Base-by-base conservation (phyloP, 2,113 vertebrate genomes). In the Bostrychus sinensis region DNA sequence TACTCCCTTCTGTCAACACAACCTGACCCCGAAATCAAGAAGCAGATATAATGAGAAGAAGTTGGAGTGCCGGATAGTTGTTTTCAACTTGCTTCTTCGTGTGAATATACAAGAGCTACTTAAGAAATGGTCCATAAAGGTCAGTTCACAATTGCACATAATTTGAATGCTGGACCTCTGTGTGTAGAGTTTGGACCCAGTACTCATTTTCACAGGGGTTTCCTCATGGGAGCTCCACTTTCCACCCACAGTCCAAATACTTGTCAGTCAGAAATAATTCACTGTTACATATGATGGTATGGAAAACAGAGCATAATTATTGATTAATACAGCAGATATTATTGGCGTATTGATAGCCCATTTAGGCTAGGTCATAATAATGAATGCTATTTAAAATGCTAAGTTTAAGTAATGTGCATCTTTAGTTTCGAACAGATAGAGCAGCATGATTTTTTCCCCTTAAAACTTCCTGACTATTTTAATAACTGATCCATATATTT, bases 1-100 rank as follows among this genome's bases (percentile, higher is more conserved):
- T n/a, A 73, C 73, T 84, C 75, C 81, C 72, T 66, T 65, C 54
- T 72, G 64, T 75, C 45, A 64, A 71, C 62, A 72, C 12, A 69
- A 70, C 65, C 62, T 37, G 63, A 34, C 79, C 67, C 41, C 66
- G 3, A 68, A 67, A 66, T 14, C 13, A 41, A 66, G 58, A 50
- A 25, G 12, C 3, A 0, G 38, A 67, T 34, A 53, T n/a, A 55
- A 6, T 54, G 30, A 8, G 32, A 48, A 28, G 54, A 68, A 7
- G 50, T 11, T 36, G 13, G 48, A 57, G 20, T 38, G 56, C 42
- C 30, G n/a, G 22, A 3, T 34, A 39, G 19, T 5, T 57, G 30
- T n/a, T 62, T 38, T 37, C 9, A 41, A 59, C 16, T 60, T 46
- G 30, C 16, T 30, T 34, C 36, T 41, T 41, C 12, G 28, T 26